Evolutionary conservation across 2,888 invertebrate genomes (phyloP).

Genomic region (Dasypogon diadema): DNA sequence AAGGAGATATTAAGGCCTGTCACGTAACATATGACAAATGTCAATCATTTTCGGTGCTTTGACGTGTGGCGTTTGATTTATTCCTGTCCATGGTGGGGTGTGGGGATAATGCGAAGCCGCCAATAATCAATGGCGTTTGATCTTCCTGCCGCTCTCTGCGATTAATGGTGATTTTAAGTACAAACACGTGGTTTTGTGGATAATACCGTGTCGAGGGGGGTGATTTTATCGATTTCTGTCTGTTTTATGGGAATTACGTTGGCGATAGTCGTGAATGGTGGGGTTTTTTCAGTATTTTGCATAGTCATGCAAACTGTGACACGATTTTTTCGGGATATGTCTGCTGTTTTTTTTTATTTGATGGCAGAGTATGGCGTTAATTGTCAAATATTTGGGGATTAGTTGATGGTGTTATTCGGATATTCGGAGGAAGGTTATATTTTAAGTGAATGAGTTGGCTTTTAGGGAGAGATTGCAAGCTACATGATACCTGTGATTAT

Average conservation of each 20-base stretch:
- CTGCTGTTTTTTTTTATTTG: not conserved
- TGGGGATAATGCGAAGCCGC: not conserved
- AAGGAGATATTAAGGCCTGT: constrained; percentile 56
- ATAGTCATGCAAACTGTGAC: constrained; percentile 30
- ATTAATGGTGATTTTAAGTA: constrained; percentile 48
- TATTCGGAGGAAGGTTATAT: no score
- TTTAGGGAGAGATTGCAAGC: no score
- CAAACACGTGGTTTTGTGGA: constrained; percentile 40
- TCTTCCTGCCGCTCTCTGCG: not conserved
- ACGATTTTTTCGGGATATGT: not conserved
- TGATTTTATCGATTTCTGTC: constrained; percentile 35
- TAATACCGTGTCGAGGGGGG: constrained; percentile 8
- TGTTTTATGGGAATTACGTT: not conserved
- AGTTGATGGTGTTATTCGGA: no score
- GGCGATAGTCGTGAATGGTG: not conserved
- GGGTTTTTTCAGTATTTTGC: not conserved
- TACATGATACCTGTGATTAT: no score
- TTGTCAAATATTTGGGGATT: no score
- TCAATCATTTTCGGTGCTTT: constrained; percentile 55
- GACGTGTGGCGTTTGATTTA: constrained; percentile 55
- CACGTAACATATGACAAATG: constrained; percentile 57
- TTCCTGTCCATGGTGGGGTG: not conserved
- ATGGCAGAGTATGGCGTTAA: no score
- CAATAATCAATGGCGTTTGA: constrained; percentile 37
- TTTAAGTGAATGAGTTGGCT: no score